These are phyloP conservation scores for Onychostoma macrolepis DNA, from an alignment of 2,113 vertebrate genomes.

Conservation along the genomic window DNA sequence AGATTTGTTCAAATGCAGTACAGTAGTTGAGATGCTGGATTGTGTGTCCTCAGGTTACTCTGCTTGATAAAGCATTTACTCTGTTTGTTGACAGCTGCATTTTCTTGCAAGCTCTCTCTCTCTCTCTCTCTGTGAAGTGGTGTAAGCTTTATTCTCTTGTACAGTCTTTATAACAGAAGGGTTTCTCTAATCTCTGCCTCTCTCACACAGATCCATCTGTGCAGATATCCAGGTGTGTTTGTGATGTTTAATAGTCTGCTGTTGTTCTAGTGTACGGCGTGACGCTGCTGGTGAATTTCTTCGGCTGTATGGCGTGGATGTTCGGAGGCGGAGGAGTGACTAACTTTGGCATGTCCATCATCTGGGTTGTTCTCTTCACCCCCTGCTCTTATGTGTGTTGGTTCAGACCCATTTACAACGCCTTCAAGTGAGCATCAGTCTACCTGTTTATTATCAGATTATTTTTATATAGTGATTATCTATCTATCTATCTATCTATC, in stretches of 20 bases:
- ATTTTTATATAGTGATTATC: not conserved
- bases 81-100: not conserved
- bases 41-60: not conserved
- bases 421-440: conserved; percentile 89
- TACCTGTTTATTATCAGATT: not conserved
- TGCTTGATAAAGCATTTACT: not conserved
- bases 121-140: not conserved
- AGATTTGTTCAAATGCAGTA: not conserved
- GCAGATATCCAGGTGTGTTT: not conserved
- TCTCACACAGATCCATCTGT: not conserved
- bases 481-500: too few species aligned
- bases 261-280: conserved; percentile 87
- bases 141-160: not conserved
- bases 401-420: conserved; percentile 99
- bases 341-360: conserved; percentile 97
- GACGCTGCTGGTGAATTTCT: conserved; percentile 93
- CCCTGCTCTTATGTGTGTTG: conserved; percentile 99
- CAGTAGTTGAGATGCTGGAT: not conserved
- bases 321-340: conserved; percentile 94
- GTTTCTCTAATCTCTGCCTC: not conserved
- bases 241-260: conserved; percentile 42
- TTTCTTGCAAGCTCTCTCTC: not conserved
- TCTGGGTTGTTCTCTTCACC: conserved; percentile 98
- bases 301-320: conserved; percentile 97
- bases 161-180: not conserved